Evolutionary conservation across 1,140 invertebrate genomes (phyloP), one percentile per base, ranked within the genome.

Genomic region (Caenorhabditis briggsae): DNA sequence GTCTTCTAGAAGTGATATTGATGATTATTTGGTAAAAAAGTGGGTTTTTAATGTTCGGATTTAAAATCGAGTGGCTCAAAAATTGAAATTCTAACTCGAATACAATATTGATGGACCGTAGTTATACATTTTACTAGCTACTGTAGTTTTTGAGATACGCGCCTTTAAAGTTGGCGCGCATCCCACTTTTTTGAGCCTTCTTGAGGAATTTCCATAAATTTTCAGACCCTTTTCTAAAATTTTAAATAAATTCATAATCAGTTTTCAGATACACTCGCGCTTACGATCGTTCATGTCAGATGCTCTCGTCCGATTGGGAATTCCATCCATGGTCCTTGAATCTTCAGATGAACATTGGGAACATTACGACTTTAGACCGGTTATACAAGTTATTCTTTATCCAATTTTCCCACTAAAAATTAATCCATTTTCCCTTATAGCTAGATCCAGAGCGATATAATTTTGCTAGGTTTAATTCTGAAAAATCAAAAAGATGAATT

Each of bases 301-400:
- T 61, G 61, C 59, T 86, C 25, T 70, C 70, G 18, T 1, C 46
- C 53, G 85, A 86, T n/a, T 86, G 85, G 85, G 18, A 48, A 43
- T 86, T 86, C 61, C 85, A 70, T 61, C 85, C 85, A n/a, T 86
- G 85, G 85, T 78, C 70, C 46, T 41, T 86, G 20, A 70, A 70
- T 14, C 84, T 85, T 16, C n/a, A 48, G 20, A 64, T 85, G 46
- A 64, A 64, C 14, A 50, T 85, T n/a, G 50, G 23, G 3, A 85
- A 85, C 25, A 59, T 74, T 23, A 74, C 84, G 18, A 53, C 84
- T 43, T 25, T 85, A 50, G 84, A 85, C 46, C 61, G 48, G 46
- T 53, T 85, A 53, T 85, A 85, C 65, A 85, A 85, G 84, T 85
- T 70, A 74, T 83, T 78, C 70, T 78, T 78, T 78, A 46, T 78